Percentiles rank a stretch among this genome's conserved stretches.
Conservation (phyloP, 1,140 invertebrate genomes). For the Cheumatopsyche charites region DNA sequence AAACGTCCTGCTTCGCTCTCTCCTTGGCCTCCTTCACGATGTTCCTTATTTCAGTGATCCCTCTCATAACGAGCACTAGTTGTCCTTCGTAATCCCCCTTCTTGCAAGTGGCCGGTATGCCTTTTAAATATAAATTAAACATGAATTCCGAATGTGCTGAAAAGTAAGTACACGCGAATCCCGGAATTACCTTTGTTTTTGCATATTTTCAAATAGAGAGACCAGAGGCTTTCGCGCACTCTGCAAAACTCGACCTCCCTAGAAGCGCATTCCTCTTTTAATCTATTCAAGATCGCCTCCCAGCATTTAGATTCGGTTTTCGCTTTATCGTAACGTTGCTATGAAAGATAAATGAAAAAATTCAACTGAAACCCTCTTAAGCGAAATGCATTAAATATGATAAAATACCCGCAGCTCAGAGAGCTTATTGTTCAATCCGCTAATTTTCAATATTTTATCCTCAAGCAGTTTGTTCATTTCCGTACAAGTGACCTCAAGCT, state of each 20-base stretch:
- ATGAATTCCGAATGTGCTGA: neutral
- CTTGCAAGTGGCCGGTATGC: constrained; percentile 33
- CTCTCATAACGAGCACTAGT: constrained; percentile 58
- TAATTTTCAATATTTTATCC: constrained; percentile 59
- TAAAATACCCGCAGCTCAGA: constrained; percentile 55
- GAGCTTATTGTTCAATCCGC: constrained; percentile 59
- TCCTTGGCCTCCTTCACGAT: constrained; percentile 55
- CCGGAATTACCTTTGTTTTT: constrained; percentile 53
- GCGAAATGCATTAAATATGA: neutral
- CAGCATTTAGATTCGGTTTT: constrained; percentile 57
- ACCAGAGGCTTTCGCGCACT: constrained; percentile 56
- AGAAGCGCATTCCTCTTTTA: constrained; percentile 56
- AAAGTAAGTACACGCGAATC: neutral
- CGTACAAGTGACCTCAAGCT: constrained; percentile 55
- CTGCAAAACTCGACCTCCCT: constrained; percentile 57
- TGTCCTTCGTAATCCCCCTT: constrained; percentile 56
- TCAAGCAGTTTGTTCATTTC: constrained; percentile 57
- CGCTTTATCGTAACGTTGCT: constrained; percentile 58
- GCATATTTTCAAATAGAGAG: constrained; percentile 57
- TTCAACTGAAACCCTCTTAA: neutral
- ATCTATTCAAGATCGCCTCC: constrained; percentile 57
- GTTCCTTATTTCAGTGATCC: constrained; percentile 54
- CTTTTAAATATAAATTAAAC: constrained; percentile 26
- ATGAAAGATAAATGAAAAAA: constrained; percentile 12
- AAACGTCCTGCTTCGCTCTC: constrained; percentile 44